A percentile compares a stretch with the other conserved stretches of the same genome.
These are phyloP conservation scores for Kryptolebias marmoratus DNA, from an alignment of 2,113 vertebrate species.

Conservation along the genomic window DNA sequence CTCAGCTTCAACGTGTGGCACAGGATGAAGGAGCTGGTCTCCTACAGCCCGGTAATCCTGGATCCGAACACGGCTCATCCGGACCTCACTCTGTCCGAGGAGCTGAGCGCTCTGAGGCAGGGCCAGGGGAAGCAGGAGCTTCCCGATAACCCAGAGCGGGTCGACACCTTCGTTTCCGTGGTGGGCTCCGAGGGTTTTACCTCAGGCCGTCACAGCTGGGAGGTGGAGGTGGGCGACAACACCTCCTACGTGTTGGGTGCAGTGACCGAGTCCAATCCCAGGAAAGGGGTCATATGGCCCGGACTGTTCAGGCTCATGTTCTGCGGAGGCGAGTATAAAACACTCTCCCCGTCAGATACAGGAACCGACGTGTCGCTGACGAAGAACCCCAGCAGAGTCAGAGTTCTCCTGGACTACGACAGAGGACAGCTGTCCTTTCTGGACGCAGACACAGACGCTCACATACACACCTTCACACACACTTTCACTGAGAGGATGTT, in stretches of 20 bases:
- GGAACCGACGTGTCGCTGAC: slow-evolving; percentile 4
- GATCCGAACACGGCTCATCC: slow-evolving; percentile 45
- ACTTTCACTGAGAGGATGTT: not conserved
- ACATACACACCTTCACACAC: slow-evolving; percentile 29
- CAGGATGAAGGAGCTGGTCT: slow-evolving; percentile 37
- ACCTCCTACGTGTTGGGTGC: slow-evolving; percentile 22
- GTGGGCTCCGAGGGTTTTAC: slow-evolving; percentile 17
- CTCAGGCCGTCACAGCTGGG: slow-evolving; percentile 45
- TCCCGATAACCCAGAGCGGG: slow-evolving; percentile 4
- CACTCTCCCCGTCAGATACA: not conserved
- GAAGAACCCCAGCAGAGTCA: slow-evolving; percentile 9
- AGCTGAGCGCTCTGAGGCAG: slow-evolving; percentile 23
- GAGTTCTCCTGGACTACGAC: slow-evolving; percentile 46
- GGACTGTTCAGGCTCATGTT: slow-evolving; percentile 46
- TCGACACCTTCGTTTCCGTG: too few relatives aligned
- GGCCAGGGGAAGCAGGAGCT: not conserved
- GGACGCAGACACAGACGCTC: slow-evolving; percentile 20
- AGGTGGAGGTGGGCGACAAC: slow-evolving; percentile 33
- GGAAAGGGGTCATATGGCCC: slow-evolving; percentile 5
- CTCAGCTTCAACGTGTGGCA: slow-evolving; percentile 43
- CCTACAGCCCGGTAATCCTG: slow-evolving; percentile 41
- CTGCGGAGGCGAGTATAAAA: not conserved
- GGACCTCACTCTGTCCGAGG: slow-evolving; percentile 13
- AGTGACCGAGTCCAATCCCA: not conserved
- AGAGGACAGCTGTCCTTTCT: slow-evolving; percentile 27